Evolutionary conservation across 2,888 invertebrate genomes (phyloP).

Genomic region (Himalopsyche tibetana): DNA sequence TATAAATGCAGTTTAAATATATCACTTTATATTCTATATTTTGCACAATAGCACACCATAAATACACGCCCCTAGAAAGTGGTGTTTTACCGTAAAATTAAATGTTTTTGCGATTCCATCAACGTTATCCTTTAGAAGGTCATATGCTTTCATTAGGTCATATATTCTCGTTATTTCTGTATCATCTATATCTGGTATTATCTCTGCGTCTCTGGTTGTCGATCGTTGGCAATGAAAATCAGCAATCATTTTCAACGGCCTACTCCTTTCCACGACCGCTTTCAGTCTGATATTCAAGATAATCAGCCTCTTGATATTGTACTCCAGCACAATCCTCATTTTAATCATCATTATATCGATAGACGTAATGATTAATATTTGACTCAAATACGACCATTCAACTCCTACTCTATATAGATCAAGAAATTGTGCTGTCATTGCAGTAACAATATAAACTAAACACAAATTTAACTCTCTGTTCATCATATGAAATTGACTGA

Average conservation of each 20-base stretch:
- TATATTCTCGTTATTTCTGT: background rate
- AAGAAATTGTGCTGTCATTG: background rate
- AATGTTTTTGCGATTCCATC: background rate
- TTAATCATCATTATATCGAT: slow-evolving; percentile 24
- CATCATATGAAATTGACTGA: background rate
- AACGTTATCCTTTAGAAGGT: background rate
- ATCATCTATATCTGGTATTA: background rate
- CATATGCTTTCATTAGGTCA: background rate
- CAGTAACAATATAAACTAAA: background rate
- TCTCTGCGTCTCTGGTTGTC: background rate
- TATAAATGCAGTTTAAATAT: too few relatives aligned
- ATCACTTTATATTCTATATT: too few relatives aligned
- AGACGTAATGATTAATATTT: background rate
- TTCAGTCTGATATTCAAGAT: slow-evolving; percentile 5
- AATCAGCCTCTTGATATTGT: background rate
- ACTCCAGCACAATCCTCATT: background rate
- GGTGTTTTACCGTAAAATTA: background rate
- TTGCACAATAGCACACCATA: too few relatives aligned
- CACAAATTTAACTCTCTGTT: background rate
- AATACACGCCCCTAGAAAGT: too few relatives aligned
- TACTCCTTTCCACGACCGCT: background rate
- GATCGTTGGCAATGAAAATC: background rate
- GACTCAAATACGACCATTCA: background rate
- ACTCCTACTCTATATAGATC: background rate
- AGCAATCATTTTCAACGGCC: too few relatives aligned